A percentile compares a stretch with the other conserved stretches of the same genome.
Conservation (phyloP, 2,113 vertebrate genomes). For the Microcebus lehilahytsara region DNA sequence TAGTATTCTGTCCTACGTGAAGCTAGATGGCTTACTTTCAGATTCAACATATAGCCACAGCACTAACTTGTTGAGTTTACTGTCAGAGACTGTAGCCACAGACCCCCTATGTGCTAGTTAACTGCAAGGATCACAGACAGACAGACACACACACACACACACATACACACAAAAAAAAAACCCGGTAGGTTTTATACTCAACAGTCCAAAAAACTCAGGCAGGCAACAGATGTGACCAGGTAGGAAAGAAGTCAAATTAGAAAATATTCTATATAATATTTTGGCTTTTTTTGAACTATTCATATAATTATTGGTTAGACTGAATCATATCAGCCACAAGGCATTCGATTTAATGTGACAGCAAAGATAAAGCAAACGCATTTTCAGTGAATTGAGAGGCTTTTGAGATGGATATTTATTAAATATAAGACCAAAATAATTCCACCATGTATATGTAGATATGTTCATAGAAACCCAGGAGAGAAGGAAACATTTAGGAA, state of each 20-base stretch:
- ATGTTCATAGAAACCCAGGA: not conserved
- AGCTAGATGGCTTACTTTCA: conserved; percentile 42
- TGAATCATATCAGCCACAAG: not conserved
- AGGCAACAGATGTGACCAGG: not conserved
- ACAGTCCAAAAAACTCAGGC: not conserved
- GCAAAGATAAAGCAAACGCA: not conserved
- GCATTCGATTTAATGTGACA: not conserved
- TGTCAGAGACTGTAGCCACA: not conserved
- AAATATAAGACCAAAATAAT: not conserved
- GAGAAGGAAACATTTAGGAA: not conserved
- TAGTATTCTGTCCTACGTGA: not conserved
- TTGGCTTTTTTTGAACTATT: conserved; percentile 46
- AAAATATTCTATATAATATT: not conserved
- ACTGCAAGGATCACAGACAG: not conserved
- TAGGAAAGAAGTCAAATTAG: not conserved
- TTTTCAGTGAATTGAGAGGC: not conserved
- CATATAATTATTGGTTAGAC: conserved; percentile 46
- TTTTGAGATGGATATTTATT: not conserved
- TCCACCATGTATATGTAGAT: not conserved
- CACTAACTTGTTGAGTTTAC: not conserved
- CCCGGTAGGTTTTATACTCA: not conserved
- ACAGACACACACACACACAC: too few relatives aligned
- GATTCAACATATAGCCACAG: not conserved
- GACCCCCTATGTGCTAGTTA: not conserved
- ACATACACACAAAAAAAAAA: not conserved